Base-by-base conservation (phyloP, 2,113 vertebrate genomes). In the Cromileptes altivelis region DNA sequence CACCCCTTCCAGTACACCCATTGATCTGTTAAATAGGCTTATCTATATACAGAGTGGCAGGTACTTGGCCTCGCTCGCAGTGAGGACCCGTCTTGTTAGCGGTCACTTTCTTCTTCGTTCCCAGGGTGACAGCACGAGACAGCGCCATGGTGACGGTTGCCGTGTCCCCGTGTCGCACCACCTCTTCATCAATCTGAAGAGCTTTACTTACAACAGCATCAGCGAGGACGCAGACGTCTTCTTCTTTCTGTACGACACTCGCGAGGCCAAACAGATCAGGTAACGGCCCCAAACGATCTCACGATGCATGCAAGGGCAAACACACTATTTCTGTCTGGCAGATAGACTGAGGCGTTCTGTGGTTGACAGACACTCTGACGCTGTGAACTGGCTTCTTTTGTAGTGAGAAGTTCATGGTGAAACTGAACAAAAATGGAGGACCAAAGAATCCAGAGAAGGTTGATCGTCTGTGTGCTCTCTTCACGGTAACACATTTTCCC, bases 151-250 rank as follows among this genome's bases (percentile, higher is more conserved):
- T 27, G 98, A 99, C 67, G 89, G 96, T 50, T 97, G 96, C 76
- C 95, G 97, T 68, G 96, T 97, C 89, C 97, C 98, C 2, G 95
- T 99, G 85, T 97, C 97, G 67, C 98, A 99, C 87, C 98, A 99
- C 91, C 97, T 99, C 86, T 98, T 99, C 90, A 96, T 99, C 90
- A 99, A 96, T 75, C 94, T 99, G 56, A 99, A 99, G 95, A 99
- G 98, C 93, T 99, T 99, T 88, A 99, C 98, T 74, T 99, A 99
- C 91, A 99, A 97, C 93, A 99, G 97, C 87, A 98, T 99, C 92
- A 98, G 97, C 62, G 98, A 99, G 86, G 98, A 99, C 78, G 96
- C 97, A 0, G 98, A 99, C 1, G 97, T 99, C 80, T 98, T 98
- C 89, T 99, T 99, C 79, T 98, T 95, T 25, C 93, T 99, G 27